Evolutionary conservation across 2,113 vertebrate species (phyloP), one percentile per base, ranked within the genome.

Genomic region (Hepsetus odoe): DNA sequence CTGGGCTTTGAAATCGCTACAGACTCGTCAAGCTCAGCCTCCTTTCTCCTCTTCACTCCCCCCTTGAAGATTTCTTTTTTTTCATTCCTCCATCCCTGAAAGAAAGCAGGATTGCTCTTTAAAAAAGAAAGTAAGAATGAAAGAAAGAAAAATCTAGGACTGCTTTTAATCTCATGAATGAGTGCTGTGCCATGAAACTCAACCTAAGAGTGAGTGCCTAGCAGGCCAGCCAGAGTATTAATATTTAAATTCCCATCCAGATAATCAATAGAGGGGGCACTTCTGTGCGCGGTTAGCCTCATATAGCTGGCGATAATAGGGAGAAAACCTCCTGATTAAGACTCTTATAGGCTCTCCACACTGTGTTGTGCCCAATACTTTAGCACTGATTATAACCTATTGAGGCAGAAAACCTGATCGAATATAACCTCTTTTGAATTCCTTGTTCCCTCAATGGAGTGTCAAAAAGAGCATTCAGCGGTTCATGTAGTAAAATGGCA

Each of bases 401-500:
- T 98, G 96, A 98, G 94, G 95, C 95, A 96, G 96, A 98, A 98
- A 98, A 97, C 94, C 93, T 97, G 94, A 97, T 96, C 93, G 94
- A 96, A 96, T 96, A 98, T 95, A 94, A 95, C 94, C 95, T 91
- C 95, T 96, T 97, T 92, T 97, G 93, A 96, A 95, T 96, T 96
- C 94, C 96, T 96, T 98, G 95, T 97, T 96, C 93, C 87, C 93
- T 98, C 95, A 96, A 95, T 95, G 90, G 95, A 86, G 93, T 94
- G 94, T 98, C 95, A 95, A 97, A 98, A 98, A 98, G 96, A 98
- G 98, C 96, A 98, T 96, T 98, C 96, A 97, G 91, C 88, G 92
- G 90, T 94, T 94, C 93, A 90, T 96, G 95, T 96, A 92, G 90
- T 93, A 95, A 95, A 96, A 95, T 95, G 91, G 92, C 92, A 89